Evolutionary conservation across 1,140 invertebrate species (phyloP).

Genomic region (Trinorchestia longiramus): DNA sequence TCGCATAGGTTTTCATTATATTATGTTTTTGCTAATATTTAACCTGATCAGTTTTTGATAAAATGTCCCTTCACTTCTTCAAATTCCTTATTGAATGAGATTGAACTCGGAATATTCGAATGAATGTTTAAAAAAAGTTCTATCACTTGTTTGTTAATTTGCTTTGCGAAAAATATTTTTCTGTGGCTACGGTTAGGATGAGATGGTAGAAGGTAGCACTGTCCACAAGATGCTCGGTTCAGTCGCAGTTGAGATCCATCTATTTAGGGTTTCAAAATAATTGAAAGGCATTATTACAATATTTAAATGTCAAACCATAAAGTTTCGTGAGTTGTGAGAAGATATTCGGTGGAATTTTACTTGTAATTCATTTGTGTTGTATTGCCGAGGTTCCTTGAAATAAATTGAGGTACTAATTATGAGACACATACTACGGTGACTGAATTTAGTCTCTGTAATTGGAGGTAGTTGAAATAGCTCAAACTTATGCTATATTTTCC

Average conservation of each 20-base stretch:
- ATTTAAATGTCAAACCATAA: neutral
- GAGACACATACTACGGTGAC: neutral
- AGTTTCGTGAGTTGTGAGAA: neutral
- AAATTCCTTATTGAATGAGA: too few relatives aligned
- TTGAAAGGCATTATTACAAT: neutral
- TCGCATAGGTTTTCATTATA: neutral
- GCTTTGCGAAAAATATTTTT: too few relatives aligned
- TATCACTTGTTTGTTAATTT: too few relatives aligned
- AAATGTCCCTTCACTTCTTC: too few relatives aligned
- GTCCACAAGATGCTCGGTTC: too few relatives aligned
- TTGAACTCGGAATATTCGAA: too few relatives aligned
- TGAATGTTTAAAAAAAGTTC: too few relatives aligned
- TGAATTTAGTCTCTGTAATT: neutral
- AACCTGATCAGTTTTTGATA: too few relatives aligned
- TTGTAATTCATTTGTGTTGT: neutral
- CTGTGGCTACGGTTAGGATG: neutral
- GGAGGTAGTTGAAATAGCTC: neutral
- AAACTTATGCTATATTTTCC: neutral
- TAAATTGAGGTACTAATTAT: neutral
- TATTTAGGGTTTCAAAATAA: neutral
- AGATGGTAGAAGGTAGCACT: neutral
- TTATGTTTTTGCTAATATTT: neutral
- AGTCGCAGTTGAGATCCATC: neutral
- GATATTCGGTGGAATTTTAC: neutral
- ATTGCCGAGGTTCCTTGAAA: neutral